phyloP scores from a whole-genome alignment of 1,140 invertebrate species.

The Pissodes strobi region DNA sequence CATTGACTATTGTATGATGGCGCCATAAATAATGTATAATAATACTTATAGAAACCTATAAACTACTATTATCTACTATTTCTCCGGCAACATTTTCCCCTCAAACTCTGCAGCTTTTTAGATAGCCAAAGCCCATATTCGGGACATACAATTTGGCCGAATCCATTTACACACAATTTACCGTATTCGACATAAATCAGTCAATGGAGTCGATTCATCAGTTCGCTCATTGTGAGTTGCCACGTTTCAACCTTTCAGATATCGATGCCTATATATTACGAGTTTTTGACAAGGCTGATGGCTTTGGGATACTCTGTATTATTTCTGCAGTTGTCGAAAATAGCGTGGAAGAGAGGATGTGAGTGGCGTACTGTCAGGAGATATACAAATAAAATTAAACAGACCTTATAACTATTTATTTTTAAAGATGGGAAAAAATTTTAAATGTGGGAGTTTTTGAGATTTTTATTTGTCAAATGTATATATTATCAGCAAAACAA shows the following conservation, averaged over 20 bases:
- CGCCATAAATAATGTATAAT: too few species aligned
- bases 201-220: constrained; percentile 30
- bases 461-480: too few species aligned
- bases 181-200: constrained; percentile 30
- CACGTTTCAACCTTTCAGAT: constrained; percentile 28
- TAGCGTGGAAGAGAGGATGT: not conserved
- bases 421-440: too few species aligned
- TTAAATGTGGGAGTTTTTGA: too few species aligned
- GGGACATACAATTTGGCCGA: constrained; percentile 25
- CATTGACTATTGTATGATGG: too few species aligned
- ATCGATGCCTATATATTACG: constrained; percentile 22
- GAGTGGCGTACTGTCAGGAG: too few species aligned
- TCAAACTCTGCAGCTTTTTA: not conserved
- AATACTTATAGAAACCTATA: too few species aligned
- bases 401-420: too few species aligned
- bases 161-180: constrained; percentile 33
- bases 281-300: constrained; percentile 22
- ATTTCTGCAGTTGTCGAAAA: constrained; percentile 3
- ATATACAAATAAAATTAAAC: too few species aligned
- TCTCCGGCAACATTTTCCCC: not conserved
- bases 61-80: too few species aligned
- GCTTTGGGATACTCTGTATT: constrained; percentile 9
- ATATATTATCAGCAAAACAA: too few species aligned
- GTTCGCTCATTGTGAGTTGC: constrained; percentile 22
- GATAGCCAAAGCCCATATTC: constrained; percentile 10